Evolutionary conservation across 2,888 invertebrate species (phyloP).

Genomic region (Eucera pruinosa): DNA sequence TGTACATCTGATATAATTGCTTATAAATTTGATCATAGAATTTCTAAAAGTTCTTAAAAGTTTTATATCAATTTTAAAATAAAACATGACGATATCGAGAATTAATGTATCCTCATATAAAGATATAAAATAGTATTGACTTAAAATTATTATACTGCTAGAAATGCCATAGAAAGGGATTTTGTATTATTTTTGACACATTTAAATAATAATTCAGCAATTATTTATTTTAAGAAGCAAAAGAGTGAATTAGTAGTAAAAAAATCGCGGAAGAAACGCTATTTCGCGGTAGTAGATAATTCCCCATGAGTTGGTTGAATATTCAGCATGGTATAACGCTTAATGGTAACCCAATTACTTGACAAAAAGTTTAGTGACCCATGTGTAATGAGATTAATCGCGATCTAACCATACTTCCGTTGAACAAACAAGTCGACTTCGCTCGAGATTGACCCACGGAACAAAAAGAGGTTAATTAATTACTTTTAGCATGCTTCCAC

Average conservation of each 20-base stretch:
- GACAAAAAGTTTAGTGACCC: conserved; percentile 56
- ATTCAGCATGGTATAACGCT: conserved; percentile 28
- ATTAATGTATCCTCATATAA: too few species aligned
- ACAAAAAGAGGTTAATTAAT: conserved; percentile 69
- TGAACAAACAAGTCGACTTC: conserved; percentile 55
- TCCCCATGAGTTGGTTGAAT: conserved; percentile 16
- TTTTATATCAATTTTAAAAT: too few species aligned
- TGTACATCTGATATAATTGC: too few species aligned
- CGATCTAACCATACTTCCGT: conserved; percentile 37
- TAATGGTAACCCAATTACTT: conserved; percentile 44
- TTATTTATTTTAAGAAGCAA: not conserved
- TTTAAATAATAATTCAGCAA: not conserved
- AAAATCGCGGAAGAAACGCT: not conserved
- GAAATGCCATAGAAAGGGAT: too few species aligned
- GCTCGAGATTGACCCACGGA: conserved; percentile 50
- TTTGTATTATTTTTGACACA: too few species aligned
- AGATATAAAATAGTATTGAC: too few species aligned
- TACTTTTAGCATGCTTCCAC: conserved; percentile 51
- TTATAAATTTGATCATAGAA: too few species aligned
- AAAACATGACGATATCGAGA: too few species aligned
- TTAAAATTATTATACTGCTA: too few species aligned
- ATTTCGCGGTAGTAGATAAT: conserved; percentile 2
- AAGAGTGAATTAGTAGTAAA: rapidly evolving
- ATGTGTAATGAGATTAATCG: conserved; percentile 65
- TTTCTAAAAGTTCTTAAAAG: too few species aligned